Conservation (phyloP, 2,797 vertebrate genomes). For the Myotis daubentonii region DNA sequence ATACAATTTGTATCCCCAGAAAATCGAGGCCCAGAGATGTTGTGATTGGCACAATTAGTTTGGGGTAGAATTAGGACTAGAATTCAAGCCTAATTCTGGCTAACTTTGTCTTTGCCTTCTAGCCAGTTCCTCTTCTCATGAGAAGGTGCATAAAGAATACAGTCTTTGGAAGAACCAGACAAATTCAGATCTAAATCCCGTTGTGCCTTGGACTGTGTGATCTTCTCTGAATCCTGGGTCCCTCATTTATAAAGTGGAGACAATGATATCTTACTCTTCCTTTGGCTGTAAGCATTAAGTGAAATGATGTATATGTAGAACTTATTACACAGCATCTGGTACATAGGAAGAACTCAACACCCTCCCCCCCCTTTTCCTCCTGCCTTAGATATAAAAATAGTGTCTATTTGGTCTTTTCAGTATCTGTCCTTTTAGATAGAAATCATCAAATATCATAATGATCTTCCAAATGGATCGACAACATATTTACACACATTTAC, state of each 20-base stretch:
- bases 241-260: not conserved
- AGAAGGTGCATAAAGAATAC: not conserved
- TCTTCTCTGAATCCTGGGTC: not conserved
- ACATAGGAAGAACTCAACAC: not conserved
- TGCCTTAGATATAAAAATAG: not conserved
- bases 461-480: not conserved
- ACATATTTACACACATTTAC: not conserved
- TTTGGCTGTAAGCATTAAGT: not conserved
- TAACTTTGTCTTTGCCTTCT: not conserved
- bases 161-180: not conserved
- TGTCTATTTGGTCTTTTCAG: not conserved
- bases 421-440: not conserved
- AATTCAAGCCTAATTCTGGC: not conserved
- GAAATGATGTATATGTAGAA: not conserved
- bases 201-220: not conserved
- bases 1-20: not conserved
- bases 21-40: not conserved
- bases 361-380: not conserved
- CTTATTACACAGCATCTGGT: not conserved
- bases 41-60: not conserved
- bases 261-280: not conserved
- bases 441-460: not conserved
- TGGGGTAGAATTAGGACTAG: not conserved
- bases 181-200: not conserved
- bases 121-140: not conserved